These are phyloP conservation scores for Yponomeuta evonymella DNA, from an alignment of 2,888 invertebrate species.

Conservation along the genomic window DNA sequence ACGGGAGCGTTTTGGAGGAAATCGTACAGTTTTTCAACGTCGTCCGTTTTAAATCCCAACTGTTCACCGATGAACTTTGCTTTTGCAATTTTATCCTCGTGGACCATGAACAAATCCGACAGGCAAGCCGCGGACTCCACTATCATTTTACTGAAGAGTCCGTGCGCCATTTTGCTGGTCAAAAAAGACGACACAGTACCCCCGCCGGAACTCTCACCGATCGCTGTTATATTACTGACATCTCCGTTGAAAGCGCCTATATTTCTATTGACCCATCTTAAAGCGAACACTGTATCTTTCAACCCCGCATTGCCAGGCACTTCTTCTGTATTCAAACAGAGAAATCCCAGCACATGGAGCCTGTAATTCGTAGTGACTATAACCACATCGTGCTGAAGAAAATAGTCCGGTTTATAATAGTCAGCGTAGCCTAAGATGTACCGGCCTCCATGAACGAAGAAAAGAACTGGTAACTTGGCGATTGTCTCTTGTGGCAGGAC, in stretches of 20 bases:
- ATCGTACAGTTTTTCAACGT: constrained; percentile 36
- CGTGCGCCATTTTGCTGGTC: constrained; percentile 46
- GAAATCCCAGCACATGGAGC: constrained; percentile 52
- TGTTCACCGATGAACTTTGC: constrained; percentile 40
- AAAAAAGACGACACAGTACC: constrained; percentile 42
- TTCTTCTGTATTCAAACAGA: constrained; percentile 52
- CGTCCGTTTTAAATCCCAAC: constrained; percentile 39
- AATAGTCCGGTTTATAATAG: constrained; percentile 59
- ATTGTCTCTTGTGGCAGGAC: constrained; percentile 51
- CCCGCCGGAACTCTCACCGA: constrained; percentile 61
- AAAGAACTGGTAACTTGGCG: constrained; percentile 64
- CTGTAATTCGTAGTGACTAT: constrained; percentile 61
- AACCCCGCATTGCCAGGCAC: constrained; percentile 58
- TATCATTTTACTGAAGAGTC: constrained; percentile 49
- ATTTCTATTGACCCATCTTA: constrained; percentile 58
- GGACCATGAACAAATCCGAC: constrained; percentile 46
- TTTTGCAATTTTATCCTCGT: constrained; percentile 45
- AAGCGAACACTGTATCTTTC: constrained; percentile 54
- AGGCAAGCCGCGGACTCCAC: constrained; percentile 47
- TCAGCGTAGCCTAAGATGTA: constrained; percentile 72
- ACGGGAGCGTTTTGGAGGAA: constrained; percentile 37
- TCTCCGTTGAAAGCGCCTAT: constrained; percentile 54
- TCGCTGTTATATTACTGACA: constrained; percentile 44
- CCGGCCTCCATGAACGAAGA: constrained; percentile 76
- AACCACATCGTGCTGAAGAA: constrained; percentile 49